Conservation (phyloP, 2,113 vertebrate genomes). For the human region DNA sequence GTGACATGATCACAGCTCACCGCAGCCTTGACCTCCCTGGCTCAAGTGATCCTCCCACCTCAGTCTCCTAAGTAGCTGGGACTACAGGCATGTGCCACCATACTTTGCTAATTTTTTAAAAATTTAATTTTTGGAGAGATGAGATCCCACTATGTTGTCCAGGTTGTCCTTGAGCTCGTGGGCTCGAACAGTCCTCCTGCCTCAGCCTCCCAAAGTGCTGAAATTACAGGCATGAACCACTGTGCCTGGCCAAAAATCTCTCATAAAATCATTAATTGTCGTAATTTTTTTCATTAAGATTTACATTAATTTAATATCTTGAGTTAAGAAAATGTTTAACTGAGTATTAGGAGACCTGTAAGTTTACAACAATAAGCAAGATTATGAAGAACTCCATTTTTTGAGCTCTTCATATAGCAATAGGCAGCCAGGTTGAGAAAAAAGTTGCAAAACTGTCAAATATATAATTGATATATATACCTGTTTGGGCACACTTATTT, state of each 20-base stretch:
- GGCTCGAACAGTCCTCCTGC: no score
- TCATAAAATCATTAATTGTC: not conserved
- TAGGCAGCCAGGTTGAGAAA: not conserved
- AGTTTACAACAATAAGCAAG: not conserved
- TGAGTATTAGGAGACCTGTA: not conserved
- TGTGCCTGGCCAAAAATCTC: not conserved
- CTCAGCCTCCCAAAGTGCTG: no score
- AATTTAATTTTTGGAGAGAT: no score
- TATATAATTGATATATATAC: constrained; percentile 50
- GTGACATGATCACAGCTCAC: no score
- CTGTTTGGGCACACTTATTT: constrained; percentile 61
- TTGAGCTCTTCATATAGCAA: not conserved
- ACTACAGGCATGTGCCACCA: no score
- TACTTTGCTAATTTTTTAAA: no score
- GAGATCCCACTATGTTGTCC: no score
- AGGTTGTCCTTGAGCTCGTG: no score
- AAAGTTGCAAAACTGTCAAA: not conserved
- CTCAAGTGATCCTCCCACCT: no score
- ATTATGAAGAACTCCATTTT: not conserved
- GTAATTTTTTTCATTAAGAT: not conserved
- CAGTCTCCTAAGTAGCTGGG: no score
- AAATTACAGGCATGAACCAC: no score
- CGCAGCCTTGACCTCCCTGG: no score
- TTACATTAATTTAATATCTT: not conserved
- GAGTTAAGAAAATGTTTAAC: constrained; percentile 23